These are phyloP conservation scores for Galagoides demidoff DNA, from an alignment of 2,797 vertebrate genomes.

Conservation along the genomic window DNA sequence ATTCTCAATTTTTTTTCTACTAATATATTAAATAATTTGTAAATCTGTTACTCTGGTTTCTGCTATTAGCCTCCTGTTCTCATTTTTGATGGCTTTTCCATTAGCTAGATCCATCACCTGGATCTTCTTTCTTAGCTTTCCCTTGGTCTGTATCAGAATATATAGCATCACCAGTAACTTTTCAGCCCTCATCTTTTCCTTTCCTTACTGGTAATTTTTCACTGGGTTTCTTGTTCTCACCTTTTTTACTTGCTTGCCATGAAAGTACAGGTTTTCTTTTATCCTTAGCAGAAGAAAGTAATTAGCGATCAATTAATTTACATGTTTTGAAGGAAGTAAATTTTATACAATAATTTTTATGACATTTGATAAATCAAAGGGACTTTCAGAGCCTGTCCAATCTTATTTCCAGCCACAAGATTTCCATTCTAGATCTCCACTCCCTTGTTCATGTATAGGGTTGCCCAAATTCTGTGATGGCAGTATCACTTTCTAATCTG, in stretches of 20 bases:
- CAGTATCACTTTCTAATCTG: constrained; percentile 5
- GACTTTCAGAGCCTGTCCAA: neutral
- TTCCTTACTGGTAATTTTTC: neutral
- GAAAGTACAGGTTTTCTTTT: neutral
- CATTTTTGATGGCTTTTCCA: neutral
- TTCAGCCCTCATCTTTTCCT: neutral
- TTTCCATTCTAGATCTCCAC: neutral
- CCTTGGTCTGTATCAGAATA: neutral
- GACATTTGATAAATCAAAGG: neutral
- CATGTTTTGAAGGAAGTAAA: constrained; percentile 6
- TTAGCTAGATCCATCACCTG: neutral
- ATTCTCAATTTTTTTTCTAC: neutral
- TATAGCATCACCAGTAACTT: neutral
- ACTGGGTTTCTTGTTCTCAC: neutral
- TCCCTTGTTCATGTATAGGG: neutral
- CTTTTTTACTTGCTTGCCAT: neutral
- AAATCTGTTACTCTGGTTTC: neutral
- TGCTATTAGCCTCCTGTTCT: neutral
- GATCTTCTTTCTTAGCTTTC: neutral
- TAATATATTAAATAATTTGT: neutral
- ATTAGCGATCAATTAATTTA: constrained; percentile 3
- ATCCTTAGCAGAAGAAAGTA: constrained; percentile 10
- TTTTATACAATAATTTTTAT: constrained; percentile 11
- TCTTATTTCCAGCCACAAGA: neutral
- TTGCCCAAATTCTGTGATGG: neutral